Evolutionary conservation across 2,888 invertebrate genomes (phyloP), one percentile per base, ranked within the genome.

Genomic region (Iphiclides podalirius): DNA sequence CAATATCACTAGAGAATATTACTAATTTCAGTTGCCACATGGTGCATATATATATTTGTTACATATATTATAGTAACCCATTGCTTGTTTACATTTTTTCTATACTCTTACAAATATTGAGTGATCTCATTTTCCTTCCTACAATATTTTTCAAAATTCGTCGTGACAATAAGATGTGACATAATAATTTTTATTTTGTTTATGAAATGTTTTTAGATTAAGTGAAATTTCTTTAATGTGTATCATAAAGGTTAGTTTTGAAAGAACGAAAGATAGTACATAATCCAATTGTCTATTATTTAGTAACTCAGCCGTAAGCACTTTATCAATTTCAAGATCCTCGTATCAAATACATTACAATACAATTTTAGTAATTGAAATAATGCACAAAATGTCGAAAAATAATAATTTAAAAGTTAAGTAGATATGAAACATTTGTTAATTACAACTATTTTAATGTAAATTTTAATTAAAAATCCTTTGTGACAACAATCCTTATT

Each of bases 51-150:
- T n/a, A n/a, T n/a, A n/a, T n/a, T n/a, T n/a, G n/a, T n/a, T n/a
- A 11, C 26, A 31, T 40, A 15, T 28, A 40, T 43, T 54, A 60
- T 64, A 53, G 55, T 61, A 64, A 4, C 7, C 4, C 1, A 31
- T 20, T 1, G 65, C 79, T 83, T 84, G 83, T 84, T 84, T 84
- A 83, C 83, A 83, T 83, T 86, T 81, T 49, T 79, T 85, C 81
- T 70, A 59, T 60, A 63, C 46, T 65, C 20, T 14, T 28, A 66
- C 60, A 74, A 69, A 66, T 76, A 70, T 77, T 77, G 74, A 78
- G 80, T 78, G 80, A 85, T 85, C 84, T 85, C 85, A 78, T 77
- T 66, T 80, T 70, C 70, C 63, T 75, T 74, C 70, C 20, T 20
- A 6, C 20, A 26, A 26, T 26, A 26, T 26, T 12, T 31, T 31